Evolutionary conservation across 2,797 vertebrate genomes (phyloP), one percentile per base, ranked within the genome.

Genomic region (Bucorvus abyssinicus): DNA sequence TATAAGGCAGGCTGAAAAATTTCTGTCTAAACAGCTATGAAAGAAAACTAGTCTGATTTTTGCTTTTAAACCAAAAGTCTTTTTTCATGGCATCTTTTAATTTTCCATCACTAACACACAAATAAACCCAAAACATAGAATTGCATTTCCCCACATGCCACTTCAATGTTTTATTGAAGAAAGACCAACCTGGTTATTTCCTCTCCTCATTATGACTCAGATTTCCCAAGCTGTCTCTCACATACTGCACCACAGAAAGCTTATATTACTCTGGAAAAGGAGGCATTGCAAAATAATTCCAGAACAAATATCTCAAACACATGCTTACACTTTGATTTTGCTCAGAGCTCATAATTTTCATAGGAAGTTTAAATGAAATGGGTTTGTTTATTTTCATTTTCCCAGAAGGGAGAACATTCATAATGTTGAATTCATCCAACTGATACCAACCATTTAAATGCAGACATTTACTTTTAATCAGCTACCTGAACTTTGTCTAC

Each of bases 371-470:
- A 84, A 67, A 87, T 70, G 6, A 93, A 95, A 79, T 59, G 7
- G 22, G 16, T 83, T 71, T 76, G 34, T 71, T 95, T 85, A 49
- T 87, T 90, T 90, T 36, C 11, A 29, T 70, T 76, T 83, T 92
- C 79, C 64, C 60, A 36, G 52, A 76, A 65, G 36, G 38, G 11
- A 89, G 29, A 64, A 42, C 12, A 55, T 59, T 61, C 47, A 67
- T 85, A 77, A 67, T 2, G 4, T 45, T 63, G 8, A 18, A 45
- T 70, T 85, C 85, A 87, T 52, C 49, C 26, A 77, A 5, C 24
- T 49, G 40, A 70, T 50, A 38, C 23, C 56, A 87, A 67, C 30
- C 42, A 60, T 77, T 84, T 85, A 87, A 93, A 92, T 17, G 36
- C 17, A 73, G 32, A 19, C 14, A 55, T 75, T 92, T 86, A 47